Evolutionary conservation across 2,113 vertebrate genomes (phyloP).

Genomic region (Cacatua alba): DNA sequence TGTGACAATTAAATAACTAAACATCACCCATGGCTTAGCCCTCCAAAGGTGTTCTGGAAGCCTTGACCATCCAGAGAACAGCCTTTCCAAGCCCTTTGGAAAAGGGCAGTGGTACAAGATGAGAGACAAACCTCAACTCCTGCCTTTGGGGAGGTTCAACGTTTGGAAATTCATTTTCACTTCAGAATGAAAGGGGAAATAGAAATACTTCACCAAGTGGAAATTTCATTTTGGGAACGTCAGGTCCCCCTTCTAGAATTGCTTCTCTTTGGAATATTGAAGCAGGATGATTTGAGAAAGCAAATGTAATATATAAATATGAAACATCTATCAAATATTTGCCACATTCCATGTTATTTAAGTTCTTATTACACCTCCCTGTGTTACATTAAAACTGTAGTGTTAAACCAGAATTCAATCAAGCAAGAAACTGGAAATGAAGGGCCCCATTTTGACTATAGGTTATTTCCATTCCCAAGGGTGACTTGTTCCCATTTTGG

Average conservation of each 20-base stretch:
- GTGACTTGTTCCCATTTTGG: not conserved
- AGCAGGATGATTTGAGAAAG: not conserved
- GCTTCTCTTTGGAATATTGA: not conserved
- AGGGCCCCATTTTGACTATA: not conserved
- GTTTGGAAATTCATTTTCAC: not conserved
- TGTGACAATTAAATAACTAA: not conserved
- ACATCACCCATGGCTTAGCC: fast-evolving
- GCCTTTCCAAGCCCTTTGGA: not conserved
- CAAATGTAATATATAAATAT: conserved; percentile 18
- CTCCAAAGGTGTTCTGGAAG: not conserved
- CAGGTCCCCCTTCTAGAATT: not conserved
- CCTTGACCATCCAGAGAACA: fast-evolving
- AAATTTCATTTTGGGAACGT: conserved; percentile 5
- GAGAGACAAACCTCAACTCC: not conserved
- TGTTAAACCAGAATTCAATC: not conserved
- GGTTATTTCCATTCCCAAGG: not conserved
- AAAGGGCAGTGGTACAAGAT: not conserved
- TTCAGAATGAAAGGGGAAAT: not conserved
- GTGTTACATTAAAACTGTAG: not conserved
- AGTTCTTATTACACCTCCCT: not conserved
- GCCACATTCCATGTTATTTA: not conserved
- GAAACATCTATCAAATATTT: not conserved
- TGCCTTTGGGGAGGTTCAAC: not conserved
- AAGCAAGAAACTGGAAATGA: not conserved
- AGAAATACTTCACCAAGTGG: not conserved